These are phyloP conservation scores for Sialia sialis DNA, from an alignment of 2,113 vertebrate genomes.

Conservation along the genomic window DNA sequence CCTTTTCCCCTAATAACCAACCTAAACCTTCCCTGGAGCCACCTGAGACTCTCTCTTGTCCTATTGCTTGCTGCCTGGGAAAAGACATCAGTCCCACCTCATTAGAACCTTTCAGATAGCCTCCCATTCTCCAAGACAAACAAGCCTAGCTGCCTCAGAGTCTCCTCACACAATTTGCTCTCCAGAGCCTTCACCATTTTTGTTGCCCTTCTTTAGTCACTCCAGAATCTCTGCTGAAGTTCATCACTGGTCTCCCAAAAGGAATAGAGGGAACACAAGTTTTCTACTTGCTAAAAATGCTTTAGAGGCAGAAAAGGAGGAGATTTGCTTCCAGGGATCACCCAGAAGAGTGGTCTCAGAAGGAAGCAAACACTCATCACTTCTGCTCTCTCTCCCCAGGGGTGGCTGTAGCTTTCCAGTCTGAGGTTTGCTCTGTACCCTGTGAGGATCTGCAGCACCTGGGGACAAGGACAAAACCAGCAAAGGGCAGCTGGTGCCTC, in stretches of 20 bases:
- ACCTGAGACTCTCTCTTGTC: too few species aligned
- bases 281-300: not conserved
- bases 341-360: not conserved
- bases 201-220: not conserved
- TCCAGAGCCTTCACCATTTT: not conserved
- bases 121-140: not conserved
- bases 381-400: not conserved
- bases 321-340: not conserved
- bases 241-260: not conserved
- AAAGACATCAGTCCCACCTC: not conserved
- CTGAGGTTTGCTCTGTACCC: not conserved
- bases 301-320: not conserved
- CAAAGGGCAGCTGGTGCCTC: not conserved
- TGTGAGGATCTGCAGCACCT: accelerated
- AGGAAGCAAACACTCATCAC: not conserved
- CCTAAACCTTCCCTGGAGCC: not conserved
- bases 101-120: not conserved
- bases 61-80: not conserved
- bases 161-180: not conserved
- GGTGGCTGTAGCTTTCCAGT: not conserved
- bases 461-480: not conserved
- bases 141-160: not conserved
- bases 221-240: not conserved
- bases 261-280: not conserved
- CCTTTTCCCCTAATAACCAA: not conserved